phyloP scores from a whole-genome alignment of 2,113 vertebrate genomes.

The Colius striatus region DNA sequence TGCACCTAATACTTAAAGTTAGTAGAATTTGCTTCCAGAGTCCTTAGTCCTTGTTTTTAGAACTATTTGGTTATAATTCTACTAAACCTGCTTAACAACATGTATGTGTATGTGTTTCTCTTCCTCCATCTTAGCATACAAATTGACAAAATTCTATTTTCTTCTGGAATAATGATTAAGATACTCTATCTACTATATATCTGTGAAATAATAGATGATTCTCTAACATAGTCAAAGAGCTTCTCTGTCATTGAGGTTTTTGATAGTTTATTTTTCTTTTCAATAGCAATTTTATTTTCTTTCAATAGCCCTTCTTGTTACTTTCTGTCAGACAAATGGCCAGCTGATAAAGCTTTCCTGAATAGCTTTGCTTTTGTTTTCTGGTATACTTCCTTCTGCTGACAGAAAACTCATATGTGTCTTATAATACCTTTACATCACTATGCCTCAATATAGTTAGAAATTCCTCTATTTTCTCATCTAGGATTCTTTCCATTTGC shows the following conservation, averaged over 20 bases:
- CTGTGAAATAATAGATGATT: background rate
- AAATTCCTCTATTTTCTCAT: background rate
- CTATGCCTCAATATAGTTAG: background rate
- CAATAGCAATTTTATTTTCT: background rate
- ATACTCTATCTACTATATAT: background rate
- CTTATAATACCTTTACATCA: background rate
- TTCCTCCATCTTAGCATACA: background rate
- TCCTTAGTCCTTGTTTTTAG: background rate
- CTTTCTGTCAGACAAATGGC: background rate
- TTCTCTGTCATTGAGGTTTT: background rate
- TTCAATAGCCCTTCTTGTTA: too few species aligned
- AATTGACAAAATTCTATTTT: background rate
- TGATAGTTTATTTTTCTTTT: background rate
- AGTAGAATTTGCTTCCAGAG: background rate
- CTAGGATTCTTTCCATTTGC: background rate
- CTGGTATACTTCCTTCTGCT: background rate
- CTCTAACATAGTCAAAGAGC: background rate
- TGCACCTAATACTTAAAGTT: background rate
- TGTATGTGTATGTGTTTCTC: background rate
- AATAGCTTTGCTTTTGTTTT: background rate
- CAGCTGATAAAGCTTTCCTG: background rate
- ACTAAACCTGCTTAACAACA: background rate
- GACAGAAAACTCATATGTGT: background rate
- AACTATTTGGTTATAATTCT: background rate
- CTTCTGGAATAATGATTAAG: background rate